Base-by-base conservation (phyloP, 2,888 invertebrate species). In the Drosophila emarginata region DNA sequence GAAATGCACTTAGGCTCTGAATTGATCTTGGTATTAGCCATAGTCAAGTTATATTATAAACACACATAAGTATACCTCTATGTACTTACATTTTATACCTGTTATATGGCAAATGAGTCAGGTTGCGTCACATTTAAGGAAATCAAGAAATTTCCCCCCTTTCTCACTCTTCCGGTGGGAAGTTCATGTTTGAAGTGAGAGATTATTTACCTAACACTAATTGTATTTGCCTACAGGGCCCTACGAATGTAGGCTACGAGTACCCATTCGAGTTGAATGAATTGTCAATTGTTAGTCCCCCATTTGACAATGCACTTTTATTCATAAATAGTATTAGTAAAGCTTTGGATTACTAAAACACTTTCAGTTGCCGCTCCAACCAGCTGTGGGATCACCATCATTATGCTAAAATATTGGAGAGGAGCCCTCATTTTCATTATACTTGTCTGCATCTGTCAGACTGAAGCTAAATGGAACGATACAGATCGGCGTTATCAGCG, bases 11-110 rank as follows among this genome's bases (percentile, higher is more conserved):
- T 81, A 80, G 64, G 60, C 51, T 61, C 78, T 66, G 67, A 80
- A 87, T 80, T 79, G 77, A 67, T 74, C 51, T 79, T 81, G 81
- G 87, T 79, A 81, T 79, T 51, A 37, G 50, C 58, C 37, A 58
- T 14, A 4, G 14, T 40, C 37, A 64, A 56, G 52, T 70, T 45
- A 26, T 32, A 7, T 12, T 9, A 11, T 32, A 32, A 32, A 32
- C 32, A 32, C 32, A 32, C 32, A 32, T 18, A n/a, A 15, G 11
- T 50, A 12, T 50, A 21, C 15, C 40, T 40, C 11, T 39, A 39
- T 39, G 39, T 37, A 37, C 37, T 14, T 1, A 39, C 14, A 14
- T 4, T n/a, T 39, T 37, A 39, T 70, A 54, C 72, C 63, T 63
- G 53, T 65, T 70, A 37, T 50, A 23, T 2, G 40, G 51, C 40